Percentiles rank a stretch among this genome's conserved stretches.
phyloP scores from a whole-genome alignment of 2,888 invertebrate genomes.

The Leptogaster cylindrica region DNA sequence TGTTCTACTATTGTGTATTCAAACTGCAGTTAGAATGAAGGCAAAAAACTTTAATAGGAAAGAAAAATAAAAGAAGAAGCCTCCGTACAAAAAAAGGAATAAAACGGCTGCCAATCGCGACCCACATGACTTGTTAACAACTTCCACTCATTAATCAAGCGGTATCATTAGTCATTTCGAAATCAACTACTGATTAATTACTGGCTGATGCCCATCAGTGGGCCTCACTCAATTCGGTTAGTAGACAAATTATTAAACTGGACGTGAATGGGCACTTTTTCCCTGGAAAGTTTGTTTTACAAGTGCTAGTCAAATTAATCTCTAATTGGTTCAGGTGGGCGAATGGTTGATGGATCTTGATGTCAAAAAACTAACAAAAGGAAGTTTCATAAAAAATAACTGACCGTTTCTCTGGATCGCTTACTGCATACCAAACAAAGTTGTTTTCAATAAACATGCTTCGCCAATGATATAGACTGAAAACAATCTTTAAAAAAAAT shows the following conservation, averaged over 20 bases:
- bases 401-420: too few relatives aligned
- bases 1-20: too few relatives aligned
- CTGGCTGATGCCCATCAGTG: conserved; percentile 2
- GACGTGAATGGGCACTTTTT: conserved; percentile 7
- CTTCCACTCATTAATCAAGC: conserved; percentile 9
- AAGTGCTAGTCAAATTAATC: conserved; percentile 6
- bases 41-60: too few relatives aligned
- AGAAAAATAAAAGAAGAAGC: too few relatives aligned
- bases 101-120: background rate
- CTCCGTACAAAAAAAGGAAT: too few relatives aligned
- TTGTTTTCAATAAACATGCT: too few relatives aligned
- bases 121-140: conserved; percentile 12
- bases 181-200: conserved; percentile 14
- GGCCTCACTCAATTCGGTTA: conserved; percentile 9
- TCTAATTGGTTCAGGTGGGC: conserved; percentile 4
- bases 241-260: conserved; percentile 7
- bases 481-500: too few relatives aligned
- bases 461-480: too few relatives aligned
- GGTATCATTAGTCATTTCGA: conserved; percentile 4
- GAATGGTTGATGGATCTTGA: background rate
- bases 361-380: background rate
- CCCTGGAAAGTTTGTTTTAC: background rate
- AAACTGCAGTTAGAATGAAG: too few relatives aligned
- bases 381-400: too few relatives aligned
- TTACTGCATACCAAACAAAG: too few relatives aligned